Percentiles rank a stretch among this genome's conserved stretches.
Conservation (phyloP, 2,797 vertebrate genomes). For the Spinibarbus caldwelli region DNA sequence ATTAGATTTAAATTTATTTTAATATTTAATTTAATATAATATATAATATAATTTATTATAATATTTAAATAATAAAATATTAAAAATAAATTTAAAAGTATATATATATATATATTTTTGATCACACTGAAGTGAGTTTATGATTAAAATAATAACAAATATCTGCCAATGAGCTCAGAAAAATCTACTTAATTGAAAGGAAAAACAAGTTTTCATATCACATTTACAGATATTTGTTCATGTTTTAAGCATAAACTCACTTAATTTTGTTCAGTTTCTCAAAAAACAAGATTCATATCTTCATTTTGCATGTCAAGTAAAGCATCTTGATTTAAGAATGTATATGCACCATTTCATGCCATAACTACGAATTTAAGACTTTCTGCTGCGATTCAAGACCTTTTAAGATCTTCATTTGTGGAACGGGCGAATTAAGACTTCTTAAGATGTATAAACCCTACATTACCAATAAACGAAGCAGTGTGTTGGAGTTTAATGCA, state of each 20-base stretch:
- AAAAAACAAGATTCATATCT: neutral
- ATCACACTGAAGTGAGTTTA: too few species aligned
- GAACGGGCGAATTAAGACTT: neutral
- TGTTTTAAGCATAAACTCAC: neutral
- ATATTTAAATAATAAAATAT: too few species aligned
- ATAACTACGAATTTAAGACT: neutral
- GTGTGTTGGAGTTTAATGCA: neutral
- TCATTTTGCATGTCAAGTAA: neutral
- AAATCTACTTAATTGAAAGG: neutral
- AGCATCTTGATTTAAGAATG: neutral
- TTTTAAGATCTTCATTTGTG: neutral
- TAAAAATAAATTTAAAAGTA: too few species aligned
- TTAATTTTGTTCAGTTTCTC: neutral
- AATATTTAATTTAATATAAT: neutral
- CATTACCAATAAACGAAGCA: neutral
- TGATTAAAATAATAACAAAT: neutral
- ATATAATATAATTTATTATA: too few species aligned
- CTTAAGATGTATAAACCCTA: neutral
- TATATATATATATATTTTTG: neutral
- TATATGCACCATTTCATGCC: neutral
- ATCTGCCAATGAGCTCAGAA: neutral
- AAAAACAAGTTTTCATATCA: too few species aligned
- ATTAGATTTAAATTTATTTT: too few species aligned
- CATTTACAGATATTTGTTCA: too few species aligned
- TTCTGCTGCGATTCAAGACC: neutral